phyloP scores from a whole-genome alignment of 1,140 invertebrate species.

The Polypedilum pembai region DNA sequence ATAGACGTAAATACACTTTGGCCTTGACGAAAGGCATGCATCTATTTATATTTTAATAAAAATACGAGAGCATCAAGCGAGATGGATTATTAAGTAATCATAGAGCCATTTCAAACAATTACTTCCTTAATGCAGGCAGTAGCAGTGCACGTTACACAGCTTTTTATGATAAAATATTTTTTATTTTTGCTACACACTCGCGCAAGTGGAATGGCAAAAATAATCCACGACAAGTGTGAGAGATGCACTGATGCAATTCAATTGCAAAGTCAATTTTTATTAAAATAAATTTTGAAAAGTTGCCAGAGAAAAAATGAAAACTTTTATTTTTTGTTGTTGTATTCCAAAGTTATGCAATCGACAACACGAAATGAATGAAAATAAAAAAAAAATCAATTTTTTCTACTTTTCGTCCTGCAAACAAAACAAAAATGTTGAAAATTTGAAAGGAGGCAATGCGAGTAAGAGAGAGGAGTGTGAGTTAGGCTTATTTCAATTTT shows the following conservation, averaged over 20 bases:
- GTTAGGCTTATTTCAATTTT: neutral
- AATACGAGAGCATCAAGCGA: neutral
- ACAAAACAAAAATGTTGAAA: neutral
- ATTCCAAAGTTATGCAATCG: neutral
- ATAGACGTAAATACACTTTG: neutral
- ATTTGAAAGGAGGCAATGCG: neutral
- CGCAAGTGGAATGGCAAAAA: neutral
- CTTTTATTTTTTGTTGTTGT: neutral
- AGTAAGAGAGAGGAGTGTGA: neutral
- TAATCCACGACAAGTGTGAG: neutral
- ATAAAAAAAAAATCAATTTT: slow-evolving; percentile 10
- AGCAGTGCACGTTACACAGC: neutral
- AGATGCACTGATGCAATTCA: slow-evolving; percentile 4
- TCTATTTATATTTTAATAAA: neutral
- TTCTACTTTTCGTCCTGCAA: neutral
- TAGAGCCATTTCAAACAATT: neutral
- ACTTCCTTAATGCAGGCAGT: neutral
- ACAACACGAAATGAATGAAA: neutral
- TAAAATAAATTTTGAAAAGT: neutral
- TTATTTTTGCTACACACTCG: neutral
- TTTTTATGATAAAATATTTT: neutral
- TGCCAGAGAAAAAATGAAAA: neutral
- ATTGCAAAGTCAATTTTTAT: neutral
- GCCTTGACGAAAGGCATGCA: slow-evolving; percentile 3
- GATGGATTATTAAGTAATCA: slow-evolving; percentile 12